Evolutionary conservation across 2,797 vertebrate species (phyloP).

Genomic region (Betta splendens): DNA sequence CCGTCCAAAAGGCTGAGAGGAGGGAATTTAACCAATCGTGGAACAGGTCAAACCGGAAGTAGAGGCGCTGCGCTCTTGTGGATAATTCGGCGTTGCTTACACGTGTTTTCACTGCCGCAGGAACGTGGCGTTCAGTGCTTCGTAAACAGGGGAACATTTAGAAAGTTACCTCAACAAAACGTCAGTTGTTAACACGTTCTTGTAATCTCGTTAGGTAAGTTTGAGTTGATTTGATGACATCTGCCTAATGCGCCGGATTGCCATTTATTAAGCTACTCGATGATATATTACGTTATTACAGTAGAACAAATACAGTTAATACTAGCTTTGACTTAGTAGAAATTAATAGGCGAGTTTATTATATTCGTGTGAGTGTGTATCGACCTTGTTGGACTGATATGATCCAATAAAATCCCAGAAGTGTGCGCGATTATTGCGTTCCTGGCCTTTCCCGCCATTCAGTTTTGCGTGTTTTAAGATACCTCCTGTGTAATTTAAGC

Average conservation of each 20-base stretch:
- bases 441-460: constrained; percentile 37
- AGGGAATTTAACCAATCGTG: neutral
- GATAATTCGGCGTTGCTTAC: neutral
- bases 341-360: neutral
- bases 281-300: neutral
- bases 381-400: no score
- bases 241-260: neutral
- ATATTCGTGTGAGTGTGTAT: rapidly evolving
- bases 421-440: no score
- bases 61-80: neutral
- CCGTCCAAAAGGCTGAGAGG: constrained; percentile 1
- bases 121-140: neutral
- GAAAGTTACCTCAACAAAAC: neutral
- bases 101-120: constrained; percentile 29
- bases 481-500: no score
- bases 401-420: no score
- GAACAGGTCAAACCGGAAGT: neutral
- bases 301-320: no score
- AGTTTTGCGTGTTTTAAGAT: neutral
- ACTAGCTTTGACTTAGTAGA: neutral
- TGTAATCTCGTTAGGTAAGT: constrained; percentile 13
- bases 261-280: neutral
- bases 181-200: neutral
- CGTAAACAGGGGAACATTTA: neutral
- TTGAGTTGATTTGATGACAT: neutral